Evolutionary conservation across 2,797 vertebrate species (phyloP), one percentile per base, ranked within the genome.

Genomic region (Phrynocephalus vlangalii): DNA sequence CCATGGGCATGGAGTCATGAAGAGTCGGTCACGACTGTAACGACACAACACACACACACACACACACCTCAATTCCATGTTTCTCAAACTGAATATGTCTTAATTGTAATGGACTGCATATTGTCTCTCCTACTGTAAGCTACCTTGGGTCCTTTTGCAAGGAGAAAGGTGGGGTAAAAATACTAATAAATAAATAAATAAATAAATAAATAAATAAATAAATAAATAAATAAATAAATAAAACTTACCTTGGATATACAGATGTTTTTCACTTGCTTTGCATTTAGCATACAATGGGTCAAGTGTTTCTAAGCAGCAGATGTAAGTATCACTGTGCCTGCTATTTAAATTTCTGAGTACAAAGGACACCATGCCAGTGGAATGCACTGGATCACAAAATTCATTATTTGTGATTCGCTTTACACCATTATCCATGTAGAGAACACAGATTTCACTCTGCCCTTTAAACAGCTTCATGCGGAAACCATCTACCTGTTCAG

Each of bases 241-340:
- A 44, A 86, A 89, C 96, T 97, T 95, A 97, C 97, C 97, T 81
- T 93, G 95, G 86, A 97, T 20, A 75, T 96, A 94, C 79, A 97
- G 89, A 94, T 96, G 96, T n/a, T 90, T 95, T 92, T 90, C 91
- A 72, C 75, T 94, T 78, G 95, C 28, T 30, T 38, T 90, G 60
- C 92, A 91, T 0, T 84, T 52, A 88, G 16, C 84, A 16, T 95
- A 95, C 85, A 96, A 94, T 60, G 97, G 97, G 26, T 94, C 90
- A 91, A 95, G 92, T 72, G 90, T 93, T 73, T 92, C 90, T 77
- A 97, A 85, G 73, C 87, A 94, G 86, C 96, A 97, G 52, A 60
- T 93, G 6, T 97, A 97, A 79, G 88, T 83, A 66, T 94, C 95
- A 0, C 75, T 91, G 50, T 97, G 90, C 10, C 93, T 93, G 83